Percentiles rank a stretch among this genome's conserved stretches.
Evolutionary conservation across 2,113 vertebrate genomes (phyloP).

Genomic region (Otocyon megalotis): DNA sequence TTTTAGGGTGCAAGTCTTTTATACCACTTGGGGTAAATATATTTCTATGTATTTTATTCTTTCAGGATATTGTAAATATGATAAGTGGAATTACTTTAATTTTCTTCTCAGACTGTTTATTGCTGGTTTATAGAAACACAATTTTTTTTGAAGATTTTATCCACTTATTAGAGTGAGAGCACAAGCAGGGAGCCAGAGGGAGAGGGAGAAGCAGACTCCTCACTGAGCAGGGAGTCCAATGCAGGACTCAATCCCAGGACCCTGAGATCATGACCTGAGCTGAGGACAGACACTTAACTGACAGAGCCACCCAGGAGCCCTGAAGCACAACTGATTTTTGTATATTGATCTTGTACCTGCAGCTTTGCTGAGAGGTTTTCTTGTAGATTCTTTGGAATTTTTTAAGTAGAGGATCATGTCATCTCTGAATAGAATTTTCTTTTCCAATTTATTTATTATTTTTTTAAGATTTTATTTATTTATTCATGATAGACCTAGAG

Average conservation of each 20-base stretch:
- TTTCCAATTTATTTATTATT: neutral
- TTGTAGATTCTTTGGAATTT: neutral
- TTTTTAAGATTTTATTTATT: no score
- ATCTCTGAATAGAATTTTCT: neutral
- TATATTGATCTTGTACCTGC: neutral
- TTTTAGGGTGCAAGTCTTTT: neutral
- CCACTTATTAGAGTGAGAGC: neutral
- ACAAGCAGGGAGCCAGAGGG: no score
- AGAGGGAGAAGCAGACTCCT: neutral
- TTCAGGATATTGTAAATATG: slow-evolving; percentile 14
- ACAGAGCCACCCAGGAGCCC: neutral
- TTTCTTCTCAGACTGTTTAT: neutral
- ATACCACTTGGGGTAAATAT: neutral
- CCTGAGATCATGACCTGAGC: neutral
- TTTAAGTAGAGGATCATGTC: neutral
- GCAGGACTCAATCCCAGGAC: neutral
- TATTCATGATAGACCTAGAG: no score
- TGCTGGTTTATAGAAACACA: neutral
- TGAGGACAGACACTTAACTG: neutral
- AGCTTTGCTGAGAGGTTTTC: neutral
- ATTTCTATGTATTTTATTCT: neutral
- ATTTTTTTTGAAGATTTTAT: neutral
- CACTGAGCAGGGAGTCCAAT: neutral
- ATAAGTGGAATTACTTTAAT: slow-evolving; percentile 6
- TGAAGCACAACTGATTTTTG: neutral